A percentile compares a stretch with the other conserved stretches of the same genome.
Evolutionary conservation across 2,888 invertebrate genomes (phyloP).

Genomic region (Andrena fulva): DNA sequence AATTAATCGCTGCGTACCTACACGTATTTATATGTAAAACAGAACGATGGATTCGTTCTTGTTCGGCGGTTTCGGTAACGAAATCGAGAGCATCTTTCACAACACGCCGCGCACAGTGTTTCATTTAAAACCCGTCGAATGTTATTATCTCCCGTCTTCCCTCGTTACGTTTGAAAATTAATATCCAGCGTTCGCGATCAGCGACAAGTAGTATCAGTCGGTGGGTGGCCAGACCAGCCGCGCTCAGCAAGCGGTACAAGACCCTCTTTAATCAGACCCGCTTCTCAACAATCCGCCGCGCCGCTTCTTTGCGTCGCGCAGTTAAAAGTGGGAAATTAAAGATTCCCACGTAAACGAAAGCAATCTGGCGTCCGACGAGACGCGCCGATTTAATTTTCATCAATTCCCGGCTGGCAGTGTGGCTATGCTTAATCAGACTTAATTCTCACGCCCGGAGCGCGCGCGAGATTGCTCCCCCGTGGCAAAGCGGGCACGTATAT

Average conservation of each 20-base stretch:
- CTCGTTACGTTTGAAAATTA: background rate
- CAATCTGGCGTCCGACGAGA: background rate
- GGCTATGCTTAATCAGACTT: slow-evolving; percentile 32
- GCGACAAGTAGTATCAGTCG: background rate
- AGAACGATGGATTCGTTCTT: background rate
- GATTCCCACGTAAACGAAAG: background rate
- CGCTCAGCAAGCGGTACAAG: too few species aligned
- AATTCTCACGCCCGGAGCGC: slow-evolving; percentile 24
- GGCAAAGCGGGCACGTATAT: background rate
- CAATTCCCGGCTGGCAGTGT: background rate
- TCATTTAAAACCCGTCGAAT: background rate
- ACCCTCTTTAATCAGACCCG: too few species aligned
- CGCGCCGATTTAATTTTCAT: slow-evolving; percentile 40
- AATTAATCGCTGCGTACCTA: slow-evolving; percentile 29
- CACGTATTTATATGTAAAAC: slow-evolving; percentile 14
- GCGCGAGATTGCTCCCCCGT: slow-evolving; percentile 7
- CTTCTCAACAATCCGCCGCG: too few species aligned
- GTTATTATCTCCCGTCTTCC: background rate
- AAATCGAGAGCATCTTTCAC: background rate
- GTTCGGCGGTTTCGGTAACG: background rate
- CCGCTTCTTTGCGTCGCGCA: background rate
- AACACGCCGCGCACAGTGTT: background rate
- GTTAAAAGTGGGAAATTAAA: background rate
- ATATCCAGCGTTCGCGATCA: background rate
- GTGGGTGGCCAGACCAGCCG: background rate